Conservation (phyloP, 2,888 invertebrate species). For the Perdita meconis region DNA sequence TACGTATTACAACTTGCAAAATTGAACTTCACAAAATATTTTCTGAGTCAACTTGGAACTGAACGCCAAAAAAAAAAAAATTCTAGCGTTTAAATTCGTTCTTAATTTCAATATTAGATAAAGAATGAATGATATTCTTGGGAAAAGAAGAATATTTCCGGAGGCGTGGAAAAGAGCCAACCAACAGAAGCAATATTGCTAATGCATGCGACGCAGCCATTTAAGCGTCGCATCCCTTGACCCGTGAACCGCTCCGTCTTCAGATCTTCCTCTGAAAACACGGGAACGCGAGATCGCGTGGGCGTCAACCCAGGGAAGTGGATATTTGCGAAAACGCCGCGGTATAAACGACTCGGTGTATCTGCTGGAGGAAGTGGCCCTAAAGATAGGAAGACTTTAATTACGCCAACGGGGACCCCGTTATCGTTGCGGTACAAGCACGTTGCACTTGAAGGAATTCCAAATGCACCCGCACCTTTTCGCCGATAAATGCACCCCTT, state of each 20-base stretch:
- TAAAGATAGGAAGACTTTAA: conserved; percentile 56
- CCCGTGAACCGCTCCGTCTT: conserved; percentile 5
- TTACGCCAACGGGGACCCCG: conserved; percentile 27
- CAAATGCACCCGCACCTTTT: conserved; percentile 28
- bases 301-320: conserved; percentile 44
- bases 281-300: conserved; percentile 27
- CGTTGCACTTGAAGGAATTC: conserved; percentile 38
- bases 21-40: too few relatives aligned
- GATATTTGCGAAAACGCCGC: conserved; percentile 47
- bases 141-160: background rate
- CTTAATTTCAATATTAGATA: background rate
- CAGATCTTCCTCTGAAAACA: conserved; percentile 14
- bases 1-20: too few relatives aligned
- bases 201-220: conserved; percentile 7
- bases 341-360: conserved; percentile 25
- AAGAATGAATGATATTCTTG: background rate
- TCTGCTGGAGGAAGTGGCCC: conserved; percentile 32
- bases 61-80: too few relatives aligned
- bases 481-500: conserved; percentile 22
- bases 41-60: too few relatives aligned
- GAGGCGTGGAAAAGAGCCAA: conserved; percentile 24
- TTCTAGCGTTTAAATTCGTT: too few relatives aligned
- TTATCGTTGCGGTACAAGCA: conserved; percentile 51
- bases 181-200: background rate
- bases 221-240: conserved; percentile 35